Evolutionary conservation across 2,113 vertebrate genomes (phyloP), one percentile per base, ranked within the genome.

Genomic region (Globicephala melas): DNA sequence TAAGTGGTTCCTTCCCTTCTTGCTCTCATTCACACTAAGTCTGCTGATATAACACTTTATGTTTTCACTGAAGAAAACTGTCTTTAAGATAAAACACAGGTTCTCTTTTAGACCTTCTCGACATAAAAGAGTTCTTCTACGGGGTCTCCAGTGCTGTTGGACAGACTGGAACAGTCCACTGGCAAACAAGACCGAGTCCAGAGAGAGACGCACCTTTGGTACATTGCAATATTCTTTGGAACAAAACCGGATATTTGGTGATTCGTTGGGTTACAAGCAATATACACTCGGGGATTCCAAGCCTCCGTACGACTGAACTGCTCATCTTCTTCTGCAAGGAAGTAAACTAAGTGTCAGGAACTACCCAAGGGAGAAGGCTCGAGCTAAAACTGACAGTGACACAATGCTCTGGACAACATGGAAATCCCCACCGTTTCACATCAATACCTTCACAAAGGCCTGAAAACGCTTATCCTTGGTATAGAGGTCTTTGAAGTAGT

Each of bases 231-330:
- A 99, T 99, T 96, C 99, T 99, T 89, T 99, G 99, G 87, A 99
- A 98, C 90, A 99, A 97, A 73, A 99, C 99, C 0, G 99, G 99
- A 97, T 99, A 99, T 98, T 99, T 99, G 38, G 99, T 99, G 98
- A 99, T 99, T 96, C 99, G 99, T 98, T 99, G 99, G 10, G 99
- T 99, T 73, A 99, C 99, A 63, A 50, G 12, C 47, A 99, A 97
- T 93, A 99, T 99, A 98, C 99, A 99, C 97, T 99, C 99, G 26
- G 99, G 99, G 97, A 99, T 99, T 38, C 99, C 99, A 36, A 99
- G 98, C 13, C 99, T 98, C 62, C 99, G 99, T 79, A 99, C 99
- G 7, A 99, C 97, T 2, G 99, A 98, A 94, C 99, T 99, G 97
- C 99, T 99, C 99, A 99, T 99, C 98, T 99, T 99, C 99, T 99